Evolutionary conservation across 1,140 invertebrate species (phyloP).

Genomic region (Aphaenogaster floridana): DNA sequence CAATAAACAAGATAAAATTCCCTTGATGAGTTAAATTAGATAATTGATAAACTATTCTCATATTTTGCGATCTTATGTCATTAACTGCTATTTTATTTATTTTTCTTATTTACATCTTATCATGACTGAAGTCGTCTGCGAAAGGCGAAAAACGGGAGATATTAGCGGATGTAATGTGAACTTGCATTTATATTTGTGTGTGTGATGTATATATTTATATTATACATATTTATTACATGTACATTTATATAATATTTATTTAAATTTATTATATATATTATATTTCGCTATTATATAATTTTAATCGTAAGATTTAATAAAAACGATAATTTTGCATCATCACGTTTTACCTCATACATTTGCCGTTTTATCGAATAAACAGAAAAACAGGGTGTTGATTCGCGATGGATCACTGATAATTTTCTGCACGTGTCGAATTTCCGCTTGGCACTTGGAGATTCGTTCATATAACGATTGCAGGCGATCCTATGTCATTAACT

Average conservation of each 20-base stretch:
- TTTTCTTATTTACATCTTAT: conserved; percentile 12
- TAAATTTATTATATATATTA: neutral
- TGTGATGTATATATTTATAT: neutral
- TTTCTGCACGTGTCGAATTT: conserved; percentile 32
- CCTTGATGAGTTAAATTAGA: conserved; percentile 83
- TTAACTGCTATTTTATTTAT: conserved; percentile 2
- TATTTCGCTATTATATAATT: neutral
- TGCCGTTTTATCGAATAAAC: neutral
- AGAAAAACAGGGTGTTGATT: neutral
- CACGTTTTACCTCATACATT: neutral
- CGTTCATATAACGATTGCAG: neutral
- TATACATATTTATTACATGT: neutral
- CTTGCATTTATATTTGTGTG: neutral
- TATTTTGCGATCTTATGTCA: neutral
- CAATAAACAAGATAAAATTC: conserved; percentile 86
- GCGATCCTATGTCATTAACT: neutral
- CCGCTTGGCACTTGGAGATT: neutral
- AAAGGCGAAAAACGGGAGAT: neutral
- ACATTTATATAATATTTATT: neutral
- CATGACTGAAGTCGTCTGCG: neutral
- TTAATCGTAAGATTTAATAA: conserved; percentile 1
- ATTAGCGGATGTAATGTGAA: conserved; percentile 25
- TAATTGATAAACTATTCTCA: neutral
- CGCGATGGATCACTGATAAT: conserved; percentile 8
- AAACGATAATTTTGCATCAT: neutral